Percentiles rank a stretch among this genome's conserved stretches.
These are phyloP conservation scores for Zapus hudsonius DNA, from an alignment of 2,113 vertebrate genomes.

Conservation along the genomic window DNA sequence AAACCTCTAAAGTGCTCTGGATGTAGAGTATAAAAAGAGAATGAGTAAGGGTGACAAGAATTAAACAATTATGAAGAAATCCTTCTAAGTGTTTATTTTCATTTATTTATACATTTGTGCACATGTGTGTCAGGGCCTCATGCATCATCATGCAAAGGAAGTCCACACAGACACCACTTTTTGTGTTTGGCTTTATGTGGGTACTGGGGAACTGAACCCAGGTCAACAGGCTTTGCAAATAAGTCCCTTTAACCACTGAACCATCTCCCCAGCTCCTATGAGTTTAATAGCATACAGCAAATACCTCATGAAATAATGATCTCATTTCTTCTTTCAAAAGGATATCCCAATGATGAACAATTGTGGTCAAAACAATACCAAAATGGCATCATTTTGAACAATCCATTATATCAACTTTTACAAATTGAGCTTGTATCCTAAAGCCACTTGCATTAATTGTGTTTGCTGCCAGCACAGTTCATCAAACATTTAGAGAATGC, in stretches of 20 bases:
- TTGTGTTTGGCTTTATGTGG: too few relatives aligned
- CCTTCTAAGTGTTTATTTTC: background rate
- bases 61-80: slow-evolving; percentile 30
- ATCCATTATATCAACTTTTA: background rate
- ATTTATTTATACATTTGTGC: too few relatives aligned
- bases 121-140: too few relatives aligned
- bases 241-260: too few relatives aligned
- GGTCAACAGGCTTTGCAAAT: too few relatives aligned
- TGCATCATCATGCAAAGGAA: too few relatives aligned
- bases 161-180: too few relatives aligned
- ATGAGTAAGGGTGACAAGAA: background rate
- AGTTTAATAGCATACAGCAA: slow-evolving; percentile 10
- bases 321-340: slow-evolving; percentile 38
- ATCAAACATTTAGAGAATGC: slow-evolving; percentile 2
- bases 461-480: background rate
- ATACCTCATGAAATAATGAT: slow-evolving; percentile 2
- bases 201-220: too few relatives aligned
- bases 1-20: slow-evolving; percentile 32
- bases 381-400: background rate
- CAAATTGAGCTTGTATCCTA: background rate
- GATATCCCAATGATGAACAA: background rate
- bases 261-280: too few relatives aligned
- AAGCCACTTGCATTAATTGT: background rate
- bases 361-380: slow-evolving; percentile 8
- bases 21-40: slow-evolving; percentile 26